phyloP scores from a whole-genome alignment of 2,888 invertebrate species.

The Platycnemis pennipes region DNA sequence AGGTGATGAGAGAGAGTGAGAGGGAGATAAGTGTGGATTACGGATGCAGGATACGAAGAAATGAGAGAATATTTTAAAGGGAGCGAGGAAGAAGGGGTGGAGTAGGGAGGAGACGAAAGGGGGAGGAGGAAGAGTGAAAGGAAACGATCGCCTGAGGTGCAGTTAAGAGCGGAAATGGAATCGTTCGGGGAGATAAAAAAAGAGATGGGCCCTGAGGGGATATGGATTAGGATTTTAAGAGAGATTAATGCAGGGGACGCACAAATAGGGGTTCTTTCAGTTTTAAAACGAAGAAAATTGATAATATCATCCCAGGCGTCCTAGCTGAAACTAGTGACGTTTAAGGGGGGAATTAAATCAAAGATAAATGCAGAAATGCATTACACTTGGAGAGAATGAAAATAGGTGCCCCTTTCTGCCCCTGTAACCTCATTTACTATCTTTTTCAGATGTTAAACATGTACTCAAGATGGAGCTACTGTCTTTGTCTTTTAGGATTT shows the following conservation, averaged over 20 bases:
- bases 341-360: no score
- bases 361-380: no score
- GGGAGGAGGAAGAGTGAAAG: neutral
- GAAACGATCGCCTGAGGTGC: neutral
- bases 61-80: no score
- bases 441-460: no score
- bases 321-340: no score
- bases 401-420: no score
- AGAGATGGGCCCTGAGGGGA: neutral
- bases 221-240: neutral
- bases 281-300: neutral
- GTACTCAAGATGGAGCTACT: no score
- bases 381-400: no score
- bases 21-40: neutral
- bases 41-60: neutral
- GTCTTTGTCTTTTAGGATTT: no score
- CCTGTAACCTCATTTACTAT: no score
- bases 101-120: neutral
- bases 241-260: neutral
- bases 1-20: no score
- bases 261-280: neutral
- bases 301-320: neutral
- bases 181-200: neutral
- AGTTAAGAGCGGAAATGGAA: constrained; percentile 1
- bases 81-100: neutral